Evolutionary conservation across 2,888 invertebrate genomes (phyloP), one percentile per base, ranked within the genome.

Genomic region (Pogonocherus hispidulus): DNA sequence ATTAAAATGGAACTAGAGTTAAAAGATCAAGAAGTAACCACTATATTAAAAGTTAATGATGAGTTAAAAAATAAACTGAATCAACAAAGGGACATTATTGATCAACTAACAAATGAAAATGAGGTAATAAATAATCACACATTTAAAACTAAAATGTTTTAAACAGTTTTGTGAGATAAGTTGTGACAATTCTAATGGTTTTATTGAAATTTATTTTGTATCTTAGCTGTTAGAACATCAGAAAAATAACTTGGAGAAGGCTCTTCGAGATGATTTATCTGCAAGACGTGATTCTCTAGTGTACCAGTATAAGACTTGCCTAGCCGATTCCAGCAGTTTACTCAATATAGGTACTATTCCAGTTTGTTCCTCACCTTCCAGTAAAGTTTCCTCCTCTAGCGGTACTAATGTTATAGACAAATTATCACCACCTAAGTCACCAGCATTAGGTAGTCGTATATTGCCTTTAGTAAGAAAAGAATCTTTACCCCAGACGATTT

Each of bases 1-100:
- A 52, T 80, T 20, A 71, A 74, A 63, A 70, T 72, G 4, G 72
- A 76, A 68, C 51, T 79, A 0, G 76, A 76, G 14, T 56, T 67
- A 2, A 81, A 81, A 66, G 80, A 80, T 8, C 55, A 75, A 5
- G 77, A 79, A 70, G 62, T 79, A 35, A 44, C 71, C 2, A 66
- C 70, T 4, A 44, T 78, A 11, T 69, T 70, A 52, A 75, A 78
- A 66, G 64, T 72, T 1, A 76, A 75, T 35, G 70, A 77, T 8
- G 77, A 77, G 27, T 60, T 80, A 8, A 74, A 74, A 59, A n/a
- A 22, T 3, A 68, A 76, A 62, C 60, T 78, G 4, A 59, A 66
- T 3, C 74, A 79, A 51, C 77, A 79, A 57, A 73, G 73, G 22
- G 75, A 77, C 18, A 46, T 75, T 18, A 66, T 80, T 8, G 71